A percentile compares a stretch with the other conserved stretches of the same genome.
phyloP scores from a whole-genome alignment of 2,888 invertebrate species.

The Gortyna flavago region DNA sequence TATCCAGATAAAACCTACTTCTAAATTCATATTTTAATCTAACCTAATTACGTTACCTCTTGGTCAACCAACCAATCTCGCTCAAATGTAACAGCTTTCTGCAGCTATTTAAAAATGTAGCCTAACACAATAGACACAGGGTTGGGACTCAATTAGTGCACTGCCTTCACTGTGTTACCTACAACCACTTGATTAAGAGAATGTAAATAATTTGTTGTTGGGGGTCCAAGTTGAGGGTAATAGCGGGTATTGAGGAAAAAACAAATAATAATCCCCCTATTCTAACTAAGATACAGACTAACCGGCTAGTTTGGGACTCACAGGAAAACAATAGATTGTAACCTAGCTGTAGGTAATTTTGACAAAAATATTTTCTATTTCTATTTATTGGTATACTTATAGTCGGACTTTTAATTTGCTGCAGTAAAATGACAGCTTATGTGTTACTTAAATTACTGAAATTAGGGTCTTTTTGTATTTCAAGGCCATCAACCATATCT shows the following conservation, averaged over 20 bases:
- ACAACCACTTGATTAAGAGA: constrained; percentile 73
- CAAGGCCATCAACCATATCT: too few relatives aligned
- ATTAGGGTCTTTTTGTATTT: too few relatives aligned
- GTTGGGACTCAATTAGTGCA: constrained; percentile 68
- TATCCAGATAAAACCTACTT: not conserved
- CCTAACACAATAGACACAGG: constrained; percentile 37
- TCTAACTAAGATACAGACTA: not conserved
- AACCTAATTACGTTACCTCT: constrained; percentile 11
- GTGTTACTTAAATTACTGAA: too few relatives aligned
- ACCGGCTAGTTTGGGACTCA: not conserved
- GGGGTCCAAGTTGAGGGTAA: constrained; percentile 27
- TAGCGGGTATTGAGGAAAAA: constrained; percentile 15
- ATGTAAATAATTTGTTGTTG: constrained; percentile 72
- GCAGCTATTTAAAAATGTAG: constrained; percentile 59
- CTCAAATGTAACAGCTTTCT: constrained; percentile 20
- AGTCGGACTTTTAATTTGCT: too few relatives aligned
- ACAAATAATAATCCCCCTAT: not conserved
- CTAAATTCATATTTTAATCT: not conserved
- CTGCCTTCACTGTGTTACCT: constrained; percentile 63
- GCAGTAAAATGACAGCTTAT: too few relatives aligned
- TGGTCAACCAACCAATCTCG: constrained; percentile 25
- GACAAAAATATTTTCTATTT: too few relatives aligned
- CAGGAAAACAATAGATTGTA: not conserved
- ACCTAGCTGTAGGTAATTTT: too few relatives aligned
- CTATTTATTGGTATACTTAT: not conserved